Conservation (phyloP, 2,797 vertebrate species). For the Arnoldichthys spilopterus region DNA sequence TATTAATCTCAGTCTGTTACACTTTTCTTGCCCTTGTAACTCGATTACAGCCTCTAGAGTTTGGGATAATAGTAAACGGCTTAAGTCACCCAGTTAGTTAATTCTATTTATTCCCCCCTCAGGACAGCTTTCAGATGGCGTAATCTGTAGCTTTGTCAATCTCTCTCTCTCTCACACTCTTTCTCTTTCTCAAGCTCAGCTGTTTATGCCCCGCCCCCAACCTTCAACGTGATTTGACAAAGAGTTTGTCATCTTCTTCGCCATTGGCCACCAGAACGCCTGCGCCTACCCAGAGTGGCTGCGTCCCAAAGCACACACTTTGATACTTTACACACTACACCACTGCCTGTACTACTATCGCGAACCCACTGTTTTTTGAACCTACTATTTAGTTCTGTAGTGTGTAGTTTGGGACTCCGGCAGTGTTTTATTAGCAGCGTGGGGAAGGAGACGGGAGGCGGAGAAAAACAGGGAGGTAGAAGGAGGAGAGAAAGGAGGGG, state of each 20-base stretch:
- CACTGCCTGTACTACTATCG: too few species aligned
- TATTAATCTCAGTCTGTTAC: background rate
- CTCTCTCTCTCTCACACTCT: background rate
- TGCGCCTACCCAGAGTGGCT: too few species aligned
- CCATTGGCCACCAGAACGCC: slow-evolving; percentile 64
- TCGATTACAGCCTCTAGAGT: slow-evolving; percentile 13
- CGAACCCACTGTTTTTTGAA: too few species aligned
- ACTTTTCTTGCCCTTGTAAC: background rate
- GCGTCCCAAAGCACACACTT: too few species aligned
- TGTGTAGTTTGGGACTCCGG: too few species aligned
- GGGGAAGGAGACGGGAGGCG: slow-evolving; percentile 19
- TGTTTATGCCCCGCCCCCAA: slow-evolving; percentile 60
- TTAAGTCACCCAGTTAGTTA: slow-evolving; percentile 22
- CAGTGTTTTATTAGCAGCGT: slow-evolving; percentile 23
- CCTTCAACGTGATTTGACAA: slow-evolving; percentile 63
- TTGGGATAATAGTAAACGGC: slow-evolving; percentile 6
- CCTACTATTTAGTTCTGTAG: too few species aligned
- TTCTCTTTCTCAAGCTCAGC: background rate
- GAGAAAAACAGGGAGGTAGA: slow-evolving; percentile 18
- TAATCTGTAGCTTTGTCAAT: slow-evolving; percentile 38
- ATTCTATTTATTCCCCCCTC: slow-evolving; percentile 39
- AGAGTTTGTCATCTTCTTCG: slow-evolving; percentile 2
- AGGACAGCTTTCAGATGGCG: slow-evolving; percentile 26
- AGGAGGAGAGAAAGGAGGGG: slow-evolving; percentile 66
- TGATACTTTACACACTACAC: too few species aligned